phyloP scores from a whole-genome alignment of 2,113 vertebrate genomes.

The Paramisgurnus dabryanus region DNA sequence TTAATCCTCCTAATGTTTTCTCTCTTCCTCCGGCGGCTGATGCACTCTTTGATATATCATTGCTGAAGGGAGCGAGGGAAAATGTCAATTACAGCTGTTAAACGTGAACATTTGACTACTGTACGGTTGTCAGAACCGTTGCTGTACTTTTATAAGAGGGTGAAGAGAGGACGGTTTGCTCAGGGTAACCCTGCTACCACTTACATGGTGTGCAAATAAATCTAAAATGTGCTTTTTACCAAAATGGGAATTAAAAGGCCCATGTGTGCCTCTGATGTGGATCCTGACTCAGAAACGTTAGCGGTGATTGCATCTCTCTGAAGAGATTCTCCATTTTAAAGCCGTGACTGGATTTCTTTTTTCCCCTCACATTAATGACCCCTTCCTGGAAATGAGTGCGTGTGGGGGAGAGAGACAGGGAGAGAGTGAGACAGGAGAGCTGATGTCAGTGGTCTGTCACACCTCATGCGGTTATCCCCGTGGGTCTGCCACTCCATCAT shows the following conservation, averaged over 20 bases:
- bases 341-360: conserved; percentile 67
- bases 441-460: conserved; percentile 59
- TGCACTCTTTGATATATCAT: conserved; percentile 54
- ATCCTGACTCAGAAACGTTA: conserved; percentile 70
- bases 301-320: conserved; percentile 61
- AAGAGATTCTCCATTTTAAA: conserved; percentile 68
- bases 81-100: conserved; percentile 41
- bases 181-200: not conserved
- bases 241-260: conserved; percentile 28
- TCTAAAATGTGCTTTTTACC: not conserved
- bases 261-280: conserved; percentile 51
- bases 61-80: conserved; percentile 50
- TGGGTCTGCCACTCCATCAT: conserved; percentile 54
- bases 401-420: conserved; percentile 31
- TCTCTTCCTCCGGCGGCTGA: conserved; percentile 44
- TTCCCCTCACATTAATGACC: conserved; percentile 73
- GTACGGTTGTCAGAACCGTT: conserved; percentile 14
- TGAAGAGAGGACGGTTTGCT: not conserved
- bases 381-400: conserved; percentile 68
- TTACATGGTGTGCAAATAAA: not conserved
- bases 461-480: conserved; percentile 53
- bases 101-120: conserved; percentile 36
- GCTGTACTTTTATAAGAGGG: not conserved
- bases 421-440: conserved; percentile 43
- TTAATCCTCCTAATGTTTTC: conserved; percentile 60